Base-by-base conservation (phyloP, 2,888 invertebrate genomes). In the Spodoptera picta region DNA sequence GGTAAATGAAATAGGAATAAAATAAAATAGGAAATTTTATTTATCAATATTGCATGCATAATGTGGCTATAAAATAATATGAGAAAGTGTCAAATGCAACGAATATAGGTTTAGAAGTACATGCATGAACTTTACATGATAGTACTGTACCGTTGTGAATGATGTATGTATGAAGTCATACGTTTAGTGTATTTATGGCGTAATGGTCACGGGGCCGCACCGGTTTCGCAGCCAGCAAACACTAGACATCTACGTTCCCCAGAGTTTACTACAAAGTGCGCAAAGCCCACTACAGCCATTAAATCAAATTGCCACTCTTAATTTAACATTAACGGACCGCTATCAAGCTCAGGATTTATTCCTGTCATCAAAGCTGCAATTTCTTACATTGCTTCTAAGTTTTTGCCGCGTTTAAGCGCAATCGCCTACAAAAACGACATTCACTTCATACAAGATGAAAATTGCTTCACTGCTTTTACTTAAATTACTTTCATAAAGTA, bases 301-400 rank as follows among this genome's bases (percentile, higher is more conserved):
- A 88, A 85, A 87, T 87, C 76, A 82, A 88, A 90, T 87, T 86
- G 82, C 85, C 76, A 67, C 82, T 80, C 83, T 87, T 88, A 87
- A 85, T 87, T 84, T 75, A 73, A 78, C 82, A 73, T 81, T 84
- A 86, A 84, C 84, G 81, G 74, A 73, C 79, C 75, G 77, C 82
- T 82, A 80, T 75, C 79, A 79, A 83, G 82, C 66, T 54, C 49
- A 64, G 58, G 63, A 64, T 75, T 69, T 65, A 73, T 68, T 71
- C 54, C 61, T 65, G 65, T 83, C 84, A 81, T 85, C 81, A 81
- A 79, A 77, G 79, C 77, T 79, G 80, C 83, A 87, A 84, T 87
- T 87, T 86, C 87, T 85, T 83, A 83, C 83, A 82, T 82, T 83
- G 85, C 85, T 81, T 63, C 79, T 79, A 73, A 83, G 82, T 82